A percentile compares a stretch with the other conserved stretches of the same genome.
Evolutionary conservation across 2,888 invertebrate species (phyloP).

Genomic region (Drosophila putrida): DNA sequence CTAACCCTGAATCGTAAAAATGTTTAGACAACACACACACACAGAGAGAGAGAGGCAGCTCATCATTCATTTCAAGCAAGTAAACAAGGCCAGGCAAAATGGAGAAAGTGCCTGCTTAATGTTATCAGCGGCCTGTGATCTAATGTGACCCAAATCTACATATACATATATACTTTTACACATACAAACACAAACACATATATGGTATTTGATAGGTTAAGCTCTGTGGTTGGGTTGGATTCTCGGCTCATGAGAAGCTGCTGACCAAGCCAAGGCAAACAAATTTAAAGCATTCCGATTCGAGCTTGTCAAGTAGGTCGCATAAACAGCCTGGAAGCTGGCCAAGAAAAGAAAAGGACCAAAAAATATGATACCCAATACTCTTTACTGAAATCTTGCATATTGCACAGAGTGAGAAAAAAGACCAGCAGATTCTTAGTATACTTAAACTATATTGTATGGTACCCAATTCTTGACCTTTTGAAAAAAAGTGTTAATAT

Average conservation of each 20-base stretch:
- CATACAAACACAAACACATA: conserved; percentile 3
- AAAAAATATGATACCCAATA: not conserved
- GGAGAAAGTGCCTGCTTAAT: conserved; percentile 70
- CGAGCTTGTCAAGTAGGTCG: conserved; percentile 44
- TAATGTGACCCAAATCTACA: conserved; percentile 72
- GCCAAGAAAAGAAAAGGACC: conserved; percentile 20
- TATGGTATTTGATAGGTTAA: not conserved
- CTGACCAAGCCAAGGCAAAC: conserved; percentile 59
- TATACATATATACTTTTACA: not conserved
- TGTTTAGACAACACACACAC: conserved; percentile 63
- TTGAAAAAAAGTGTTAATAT: not conserved
- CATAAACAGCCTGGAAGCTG: conserved; percentile 35
- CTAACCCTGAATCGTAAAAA: conserved; percentile 78
- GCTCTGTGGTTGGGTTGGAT: not conserved
- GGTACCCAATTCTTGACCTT: not conserved
- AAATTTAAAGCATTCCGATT: conserved; percentile 59
- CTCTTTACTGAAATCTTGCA: too few relatives aligned
- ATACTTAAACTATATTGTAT: not conserved
- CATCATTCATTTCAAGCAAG: conserved; percentile 68
- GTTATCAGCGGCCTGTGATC: conserved; percentile 67
- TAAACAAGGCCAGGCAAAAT: conserved; percentile 60
- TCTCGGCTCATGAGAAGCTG: conserved; percentile 26
- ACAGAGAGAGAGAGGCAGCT: conserved; percentile 34
- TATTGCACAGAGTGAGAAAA: too few relatives aligned
- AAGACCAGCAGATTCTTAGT: too few relatives aligned